Conservation (phyloP, 2,888 invertebrate genomes). For the Drosophila nigricruria region DNA sequence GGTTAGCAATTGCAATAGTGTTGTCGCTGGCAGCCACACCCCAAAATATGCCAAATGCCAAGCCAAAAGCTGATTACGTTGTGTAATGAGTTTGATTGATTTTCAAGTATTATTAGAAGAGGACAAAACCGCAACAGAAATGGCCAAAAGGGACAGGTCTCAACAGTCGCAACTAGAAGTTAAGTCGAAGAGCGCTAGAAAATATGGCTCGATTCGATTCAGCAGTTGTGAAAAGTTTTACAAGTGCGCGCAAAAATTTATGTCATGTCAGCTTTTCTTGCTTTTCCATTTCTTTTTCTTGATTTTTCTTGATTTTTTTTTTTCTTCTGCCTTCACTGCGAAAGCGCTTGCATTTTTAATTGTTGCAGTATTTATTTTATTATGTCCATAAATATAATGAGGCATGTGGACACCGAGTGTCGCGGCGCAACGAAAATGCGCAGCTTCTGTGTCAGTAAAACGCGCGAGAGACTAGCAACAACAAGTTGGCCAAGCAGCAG, state of each 20-base stretch:
- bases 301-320: conserved; percentile 12
- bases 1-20: conserved; percentile 11
- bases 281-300: conserved; percentile 25
- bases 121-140: background rate
- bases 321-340: conserved; percentile 37
- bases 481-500: conserved; percentile 52
- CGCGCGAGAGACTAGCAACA: conserved; percentile 45
- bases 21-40: conserved; percentile 42
- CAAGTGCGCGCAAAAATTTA: conserved; percentile 72
- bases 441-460: conserved; percentile 60
- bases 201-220: background rate
- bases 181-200: background rate
- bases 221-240: conserved; percentile 28
- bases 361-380: conserved; percentile 82
- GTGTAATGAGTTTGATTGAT: conserved; percentile 71
- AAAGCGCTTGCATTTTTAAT: conserved; percentile 80
- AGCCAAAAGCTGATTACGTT: conserved; percentile 58
- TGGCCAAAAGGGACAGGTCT: conserved; percentile 22
- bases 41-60: conserved; percentile 37
- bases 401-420: conserved; percentile 61
- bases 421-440: conserved; percentile 36
- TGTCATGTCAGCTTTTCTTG: conserved; percentile 68
- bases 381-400: conserved; percentile 82
- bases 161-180: background rate
- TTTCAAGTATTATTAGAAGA: conserved; percentile 42